Evolutionary conservation across 2,113 vertebrate genomes (phyloP).

Genomic region (Clarias magur): DNA sequence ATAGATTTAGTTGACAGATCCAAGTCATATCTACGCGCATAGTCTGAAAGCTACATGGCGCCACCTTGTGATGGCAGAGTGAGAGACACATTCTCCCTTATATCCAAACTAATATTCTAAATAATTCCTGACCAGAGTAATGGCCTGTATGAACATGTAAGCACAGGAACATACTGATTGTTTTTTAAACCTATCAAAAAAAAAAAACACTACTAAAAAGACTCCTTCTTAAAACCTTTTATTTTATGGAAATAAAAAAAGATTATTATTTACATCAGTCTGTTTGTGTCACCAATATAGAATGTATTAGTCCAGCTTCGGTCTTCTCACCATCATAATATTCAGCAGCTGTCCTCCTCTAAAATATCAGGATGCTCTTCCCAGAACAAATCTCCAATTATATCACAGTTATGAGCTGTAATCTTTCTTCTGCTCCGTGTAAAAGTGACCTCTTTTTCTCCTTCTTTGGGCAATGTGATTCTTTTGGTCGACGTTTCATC

Average conservation of each 20-base stretch:
- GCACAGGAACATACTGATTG: neutral
- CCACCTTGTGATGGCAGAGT: neutral
- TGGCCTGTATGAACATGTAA: neutral
- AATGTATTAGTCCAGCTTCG: neutral
- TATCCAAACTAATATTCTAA: neutral
- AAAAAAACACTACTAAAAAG: neutral
- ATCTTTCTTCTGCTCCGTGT: constrained; percentile 75
- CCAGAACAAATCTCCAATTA: constrained; percentile 95
- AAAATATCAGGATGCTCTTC: constrained; percentile 85
- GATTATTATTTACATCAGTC: neutral
- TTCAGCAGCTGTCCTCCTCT: constrained; percentile 75
- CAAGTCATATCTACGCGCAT: neutral
- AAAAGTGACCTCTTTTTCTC: constrained; percentile 77
- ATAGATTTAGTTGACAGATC: neutral
- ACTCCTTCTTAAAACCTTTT: neutral
- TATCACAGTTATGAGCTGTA: constrained; percentile 79
- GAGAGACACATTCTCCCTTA: neutral
- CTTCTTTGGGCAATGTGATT: constrained; percentile 73
- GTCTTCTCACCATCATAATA: constrained; percentile 1
- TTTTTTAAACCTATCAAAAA: neutral
- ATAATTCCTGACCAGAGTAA: neutral
- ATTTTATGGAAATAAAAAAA: neutral
- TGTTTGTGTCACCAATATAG: neutral
- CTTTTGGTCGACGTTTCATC: constrained; percentile 80
- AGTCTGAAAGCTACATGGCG: neutral